Percentiles rank a stretch among this genome's conserved stretches.
These are phyloP conservation scores for Ichneumon xanthorius DNA, from an alignment of 2,888 invertebrate genomes.

Conservation along the genomic window DNA sequence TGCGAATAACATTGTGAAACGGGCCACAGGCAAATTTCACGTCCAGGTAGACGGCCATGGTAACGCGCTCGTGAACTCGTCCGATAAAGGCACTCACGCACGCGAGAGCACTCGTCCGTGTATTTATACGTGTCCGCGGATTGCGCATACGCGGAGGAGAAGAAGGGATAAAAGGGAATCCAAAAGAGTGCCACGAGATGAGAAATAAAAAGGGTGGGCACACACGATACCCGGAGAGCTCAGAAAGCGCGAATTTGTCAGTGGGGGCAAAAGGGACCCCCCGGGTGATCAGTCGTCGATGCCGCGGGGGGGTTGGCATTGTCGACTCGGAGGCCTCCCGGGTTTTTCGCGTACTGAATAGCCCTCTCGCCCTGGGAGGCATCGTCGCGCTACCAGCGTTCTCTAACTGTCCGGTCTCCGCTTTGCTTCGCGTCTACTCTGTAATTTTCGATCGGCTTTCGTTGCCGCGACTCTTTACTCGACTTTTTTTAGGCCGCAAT, in stretches of 20 bases:
- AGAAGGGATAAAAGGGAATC: background rate
- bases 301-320: conserved; percentile 79
- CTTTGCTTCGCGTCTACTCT: conserved; percentile 73
- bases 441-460: conserved; percentile 78
- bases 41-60: background rate
- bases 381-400: conserved; percentile 77
- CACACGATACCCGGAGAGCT: conserved; percentile 10
- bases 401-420: background rate
- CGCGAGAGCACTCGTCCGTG: conserved; percentile 16
- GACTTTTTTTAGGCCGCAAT: conserved; percentile 59
- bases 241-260: conserved; percentile 70
- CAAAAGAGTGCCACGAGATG: conserved; percentile 26
- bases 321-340: conserved; percentile 80
- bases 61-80: background rate
- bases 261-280: conserved; percentile 79
- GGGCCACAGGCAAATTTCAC: background rate
- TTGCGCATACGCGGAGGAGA: conserved; percentile 37
- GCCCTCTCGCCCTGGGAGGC: conserved; percentile 82
- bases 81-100: conserved; percentile 26
- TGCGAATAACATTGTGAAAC: conserved; percentile 45
- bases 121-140: conserved; percentile 27
- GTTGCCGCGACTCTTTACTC: conserved; percentile 73
- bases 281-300: conserved; percentile 77
- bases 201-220: conserved; percentile 43
- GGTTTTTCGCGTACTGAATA: conserved; percentile 79